These are phyloP conservation scores for Acanthosoma haemorrhoidale DNA, from an alignment of 2,888 invertebrate species.

Conservation along the genomic window DNA sequence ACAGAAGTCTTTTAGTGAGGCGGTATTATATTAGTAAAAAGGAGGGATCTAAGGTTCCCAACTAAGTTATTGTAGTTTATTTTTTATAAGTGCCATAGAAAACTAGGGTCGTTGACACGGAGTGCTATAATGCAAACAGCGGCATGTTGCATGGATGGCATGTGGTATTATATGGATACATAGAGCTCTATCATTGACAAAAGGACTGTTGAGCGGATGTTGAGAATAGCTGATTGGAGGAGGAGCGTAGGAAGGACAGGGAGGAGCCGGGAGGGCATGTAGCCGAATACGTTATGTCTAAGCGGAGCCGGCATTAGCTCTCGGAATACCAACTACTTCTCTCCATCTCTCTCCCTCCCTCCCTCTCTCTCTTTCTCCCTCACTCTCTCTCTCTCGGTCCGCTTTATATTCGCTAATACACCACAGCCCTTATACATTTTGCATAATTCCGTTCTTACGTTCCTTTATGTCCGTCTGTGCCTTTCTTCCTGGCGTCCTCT, in stretches of 20 bases:
- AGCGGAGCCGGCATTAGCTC: constrained; percentile 12
- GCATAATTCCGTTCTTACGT: constrained; percentile 29
- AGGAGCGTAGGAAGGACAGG: not conserved
- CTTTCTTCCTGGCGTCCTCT: not conserved
- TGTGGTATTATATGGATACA: not conserved
- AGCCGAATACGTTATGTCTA: constrained; percentile 28
- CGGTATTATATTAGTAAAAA: too few species aligned
- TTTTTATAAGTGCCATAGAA: too few species aligned
- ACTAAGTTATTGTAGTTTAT: too few species aligned
- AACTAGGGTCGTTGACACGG: too few species aligned
- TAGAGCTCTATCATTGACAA: too few species aligned
- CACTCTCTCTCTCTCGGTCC: not conserved
- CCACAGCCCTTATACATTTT: constrained; percentile 25
- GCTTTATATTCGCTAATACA: constrained; percentile 30
- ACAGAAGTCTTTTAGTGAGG: too few species aligned
- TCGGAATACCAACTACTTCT: constrained; percentile 20
- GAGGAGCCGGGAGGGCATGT: constrained; percentile 1
- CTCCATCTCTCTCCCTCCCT: constrained; percentile 4
- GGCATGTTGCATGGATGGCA: too few species aligned
- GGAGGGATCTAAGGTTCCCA: too few species aligned
- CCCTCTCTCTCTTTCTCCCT: not conserved
- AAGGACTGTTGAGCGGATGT: not conserved
- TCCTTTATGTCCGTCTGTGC: not conserved
- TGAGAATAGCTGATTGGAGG: not conserved
- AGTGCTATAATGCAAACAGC: too few species aligned